Base-by-base conservation (phyloP, 2,888 invertebrate species). In the Oscheius sp. region DNA sequence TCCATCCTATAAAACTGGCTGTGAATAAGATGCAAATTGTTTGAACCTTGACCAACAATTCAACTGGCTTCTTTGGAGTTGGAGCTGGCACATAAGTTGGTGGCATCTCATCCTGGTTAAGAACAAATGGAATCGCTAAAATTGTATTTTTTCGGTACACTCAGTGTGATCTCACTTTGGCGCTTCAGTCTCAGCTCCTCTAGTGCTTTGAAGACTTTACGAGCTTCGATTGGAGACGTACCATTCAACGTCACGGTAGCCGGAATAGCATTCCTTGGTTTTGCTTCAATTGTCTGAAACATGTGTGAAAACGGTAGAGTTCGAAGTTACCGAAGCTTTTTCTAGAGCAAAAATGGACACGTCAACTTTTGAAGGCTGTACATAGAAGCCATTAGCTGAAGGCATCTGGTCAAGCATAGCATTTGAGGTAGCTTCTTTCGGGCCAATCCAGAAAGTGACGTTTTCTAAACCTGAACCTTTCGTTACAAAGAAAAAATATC, bases 361-460 rank as follows among this genome's bases (percentile, higher is more conserved):
- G 70, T 85, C 83, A 7, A 88, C 76, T 42, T 82, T 81, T 57
- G 81, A 82, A 5, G 89, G 87, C 51, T 79, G 76, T 9, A 89
- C 73, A 65, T 85, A 87, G 75, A 88, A 81, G 10, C 89, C 89
- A 77, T 89, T 89, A 35, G 78, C 80, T 11, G 84, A 84, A 29
- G 89, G 89, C 66, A 86, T 78, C 32, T 86, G 81, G 74, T 89
- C 88, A 33, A 78, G 75, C 5, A 84, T 76, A 21, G 77, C 70
- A 35, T 84, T 80, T 35, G 79, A 78, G 0, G 86, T 83, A 10
- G 77, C 57, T n/a, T 70, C 76, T n/a, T 73, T 60, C 9, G 89
- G 89, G 32, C 89, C 89, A 42, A 83, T 73, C 89, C 89, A 89
- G 76, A 89, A 89, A 1, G 89, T 89, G 2, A 89, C 82, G 77